Evolutionary conservation across 2,888 invertebrate genomes (phyloP).

Genomic region (Lepeophtheirus nordmannii): DNA sequence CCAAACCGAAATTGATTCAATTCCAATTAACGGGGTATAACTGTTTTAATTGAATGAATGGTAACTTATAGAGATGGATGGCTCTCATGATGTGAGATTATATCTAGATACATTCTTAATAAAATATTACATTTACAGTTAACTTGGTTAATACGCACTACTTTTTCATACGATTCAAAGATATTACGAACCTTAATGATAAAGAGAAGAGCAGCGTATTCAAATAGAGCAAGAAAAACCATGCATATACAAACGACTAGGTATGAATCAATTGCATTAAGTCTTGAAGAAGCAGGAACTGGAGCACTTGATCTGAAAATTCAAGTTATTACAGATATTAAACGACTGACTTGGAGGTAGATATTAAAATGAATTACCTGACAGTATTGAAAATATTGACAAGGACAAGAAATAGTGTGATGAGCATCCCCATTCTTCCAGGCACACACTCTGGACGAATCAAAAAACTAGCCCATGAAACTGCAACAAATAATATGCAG

Average conservation of each 20-base stretch:
- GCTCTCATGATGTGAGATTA: no score
- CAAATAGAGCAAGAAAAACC: conserved; percentile 14
- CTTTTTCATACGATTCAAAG: no score
- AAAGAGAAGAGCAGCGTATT: conserved; percentile 8
- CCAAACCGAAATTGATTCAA: no score
- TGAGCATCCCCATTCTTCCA: conserved; percentile 8
- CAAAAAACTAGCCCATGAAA: conserved; percentile 11
- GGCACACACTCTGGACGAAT: conserved; percentile 12
- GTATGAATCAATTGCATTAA: conserved; percentile 12
- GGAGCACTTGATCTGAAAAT: conserved; percentile 12
- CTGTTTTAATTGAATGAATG: no score
- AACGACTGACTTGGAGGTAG: not conserved
- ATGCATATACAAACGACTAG: conserved; percentile 12
- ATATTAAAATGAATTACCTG: not conserved
- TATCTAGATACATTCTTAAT: no score
- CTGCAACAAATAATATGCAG: conserved; percentile 10
- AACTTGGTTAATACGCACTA: no score
- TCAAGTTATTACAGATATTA: not conserved
- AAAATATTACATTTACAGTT: no score
- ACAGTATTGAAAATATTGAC: conserved; percentile 18
- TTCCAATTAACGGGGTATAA: no score
- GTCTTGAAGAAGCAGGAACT: conserved; percentile 7
- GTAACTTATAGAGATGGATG: no score
- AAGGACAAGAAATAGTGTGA: conserved; percentile 17
- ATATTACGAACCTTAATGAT: conserved; percentile 7